These are phyloP conservation scores for Rallus limicola DNA, from an alignment of 2,113 vertebrate species.

Conservation along the genomic window DNA sequence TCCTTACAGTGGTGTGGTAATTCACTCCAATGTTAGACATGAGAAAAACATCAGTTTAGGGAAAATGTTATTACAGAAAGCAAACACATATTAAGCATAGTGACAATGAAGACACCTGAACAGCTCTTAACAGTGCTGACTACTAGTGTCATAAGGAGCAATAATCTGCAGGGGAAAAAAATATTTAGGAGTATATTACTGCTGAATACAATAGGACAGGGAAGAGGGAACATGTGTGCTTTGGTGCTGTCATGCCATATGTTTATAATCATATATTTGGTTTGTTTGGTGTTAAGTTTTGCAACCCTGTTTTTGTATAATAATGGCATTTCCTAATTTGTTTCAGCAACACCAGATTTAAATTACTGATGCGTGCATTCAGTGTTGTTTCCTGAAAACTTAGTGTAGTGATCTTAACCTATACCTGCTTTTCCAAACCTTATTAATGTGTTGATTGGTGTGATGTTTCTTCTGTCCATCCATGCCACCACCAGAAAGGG, in stretches of 20 bases:
- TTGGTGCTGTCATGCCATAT: background rate
- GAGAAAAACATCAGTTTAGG: background rate
- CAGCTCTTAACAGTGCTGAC: background rate
- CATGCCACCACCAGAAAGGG: background rate
- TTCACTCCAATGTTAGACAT: background rate
- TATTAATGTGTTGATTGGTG: background rate
- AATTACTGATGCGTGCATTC: background rate
- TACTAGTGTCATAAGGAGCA: background rate
- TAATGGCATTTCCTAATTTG: background rate
- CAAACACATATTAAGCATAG: background rate
- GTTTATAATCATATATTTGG: background rate
- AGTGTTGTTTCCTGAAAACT: background rate
- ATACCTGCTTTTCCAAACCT: background rate
- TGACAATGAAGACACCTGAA: background rate
- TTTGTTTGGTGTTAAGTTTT: background rate
- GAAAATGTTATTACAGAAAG: background rate
- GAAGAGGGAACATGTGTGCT: background rate
- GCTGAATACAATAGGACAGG: background rate
- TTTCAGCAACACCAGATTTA: background rate
- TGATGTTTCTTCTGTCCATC: background rate
- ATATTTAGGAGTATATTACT: background rate
- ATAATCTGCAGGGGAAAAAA: background rate
- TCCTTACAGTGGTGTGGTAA: background rate
- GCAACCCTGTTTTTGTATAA: background rate
- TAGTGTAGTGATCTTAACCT: background rate